Evolutionary conservation across 2,888 invertebrate genomes (phyloP), one percentile per base, ranked within the genome.

Genomic region (Cylloceria caligata): DNA sequence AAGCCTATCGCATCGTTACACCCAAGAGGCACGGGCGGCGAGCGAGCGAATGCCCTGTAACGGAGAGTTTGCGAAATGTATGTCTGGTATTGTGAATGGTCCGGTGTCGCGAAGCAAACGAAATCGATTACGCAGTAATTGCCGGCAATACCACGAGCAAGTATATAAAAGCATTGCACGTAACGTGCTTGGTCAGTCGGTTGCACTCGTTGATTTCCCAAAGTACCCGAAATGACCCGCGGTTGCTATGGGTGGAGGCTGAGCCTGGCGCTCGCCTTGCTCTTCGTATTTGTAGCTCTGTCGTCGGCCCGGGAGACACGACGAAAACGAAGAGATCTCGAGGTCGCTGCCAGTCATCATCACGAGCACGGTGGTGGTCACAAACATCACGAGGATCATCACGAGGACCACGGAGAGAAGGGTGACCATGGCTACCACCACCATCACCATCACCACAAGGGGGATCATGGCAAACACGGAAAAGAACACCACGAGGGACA

Each of bases 401-500:
- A 96, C 89, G 94, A 95, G 87, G 91, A 94, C 93, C 93, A 94
- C 91, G 88, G 94, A 64, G 85, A 93, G 89, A 91, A 94, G 88
- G 93, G 95, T 42, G 94, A 95, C 52, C 94, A 97, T 88, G 97
- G 97, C 0, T 95, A 96, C 93, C 96, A 96, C 88, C 94, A 95
- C 24, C 95, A 95, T 87, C 96, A 96, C 89, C 95, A 96, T 89
- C 96, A 96, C 93, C 96, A 97, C 87, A 94, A 95, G 73, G 94
- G 94, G 0, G 93, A 94, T 13, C 94, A 95, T 72, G 95, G 97
- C 13, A 94, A 96, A 76, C 95, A 97, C 89, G 97, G 96, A 34
- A 96, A 96, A 89, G 96, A 97, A 87, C 96, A 96, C 88, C 96
- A 97, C 90, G 95, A 96, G 92, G 97, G 97, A 89, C 96, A 96